A percentile compares a stretch with the other conserved stretches of the same genome.
phyloP scores from a whole-genome alignment of 2,113 vertebrate genomes.

The Oreochromis niloticus region DNA sequence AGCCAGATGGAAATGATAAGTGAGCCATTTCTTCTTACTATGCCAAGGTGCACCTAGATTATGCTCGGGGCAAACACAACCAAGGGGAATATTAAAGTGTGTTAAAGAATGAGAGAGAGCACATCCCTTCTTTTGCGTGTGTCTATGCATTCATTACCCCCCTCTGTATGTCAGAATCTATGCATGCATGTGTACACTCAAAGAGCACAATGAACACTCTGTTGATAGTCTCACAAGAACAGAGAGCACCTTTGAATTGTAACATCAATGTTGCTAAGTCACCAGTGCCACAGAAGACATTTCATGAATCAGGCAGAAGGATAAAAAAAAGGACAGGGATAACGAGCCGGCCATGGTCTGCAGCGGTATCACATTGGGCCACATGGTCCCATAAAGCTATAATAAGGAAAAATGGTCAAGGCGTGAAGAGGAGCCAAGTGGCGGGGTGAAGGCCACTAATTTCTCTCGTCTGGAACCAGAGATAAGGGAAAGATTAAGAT shows the following conservation, averaged over 20 bases:
- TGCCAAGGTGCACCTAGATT: not conserved
- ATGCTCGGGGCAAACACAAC: not conserved
- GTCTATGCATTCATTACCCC: not conserved
- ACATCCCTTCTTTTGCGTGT: not conserved
- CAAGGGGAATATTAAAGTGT: not conserved
- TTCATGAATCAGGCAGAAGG: constrained; percentile 43
- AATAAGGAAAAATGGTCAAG: constrained; percentile 55
- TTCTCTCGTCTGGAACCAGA: constrained; percentile 52
- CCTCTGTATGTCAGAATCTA: not conserved
- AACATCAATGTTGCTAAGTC: constrained; percentile 9
- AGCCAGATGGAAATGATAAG: not conserved
- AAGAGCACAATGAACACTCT: not conserved
- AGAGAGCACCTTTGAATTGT: constrained; percentile 2
- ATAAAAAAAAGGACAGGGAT: constrained; percentile 18
- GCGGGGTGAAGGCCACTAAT: constrained; percentile 48
- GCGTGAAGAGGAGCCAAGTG: constrained; percentile 38
- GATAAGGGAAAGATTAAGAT: constrained; percentile 69
- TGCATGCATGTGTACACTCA: not conserved
- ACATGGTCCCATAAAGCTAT: constrained; percentile 37
- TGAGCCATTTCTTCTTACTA: not conserved
- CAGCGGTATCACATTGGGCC: constrained; percentile 41
- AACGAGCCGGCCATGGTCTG: constrained; percentile 15
- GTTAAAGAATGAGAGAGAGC: not conserved
- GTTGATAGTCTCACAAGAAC: constrained; percentile 3
- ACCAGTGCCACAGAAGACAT: constrained; percentile 1